Evolutionary conservation across 2,113 vertebrate species (phyloP).

Genomic region (Paraplagusia blochii): DNA sequence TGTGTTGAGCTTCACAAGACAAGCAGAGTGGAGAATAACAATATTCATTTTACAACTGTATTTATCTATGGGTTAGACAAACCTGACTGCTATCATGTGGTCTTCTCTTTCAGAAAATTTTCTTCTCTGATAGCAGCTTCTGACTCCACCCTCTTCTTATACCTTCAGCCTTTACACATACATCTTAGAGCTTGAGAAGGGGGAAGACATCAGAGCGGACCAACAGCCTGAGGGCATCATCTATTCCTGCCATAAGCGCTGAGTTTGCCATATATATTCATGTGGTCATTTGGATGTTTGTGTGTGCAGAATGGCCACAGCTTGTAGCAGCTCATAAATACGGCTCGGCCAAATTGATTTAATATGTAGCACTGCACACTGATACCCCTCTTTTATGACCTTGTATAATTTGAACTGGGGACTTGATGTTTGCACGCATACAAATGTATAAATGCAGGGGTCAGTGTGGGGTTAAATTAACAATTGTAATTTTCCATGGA

Average conservation of each 20-base stretch:
- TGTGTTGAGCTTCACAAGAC: constrained; percentile 9
- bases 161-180: constrained; percentile 13
- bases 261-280: constrained; percentile 65
- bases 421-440: constrained; percentile 13
- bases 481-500: constrained; percentile 5
- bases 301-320: constrained; percentile 50
- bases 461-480: constrained; percentile 17
- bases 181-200: constrained; percentile 36
- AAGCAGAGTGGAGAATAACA: constrained; percentile 4
- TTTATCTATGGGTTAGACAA: constrained; percentile 24
- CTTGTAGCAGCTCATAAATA: constrained; percentile 50
- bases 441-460: background rate
- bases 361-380: constrained; percentile 21
- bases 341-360: constrained; percentile 40
- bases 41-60: constrained; percentile 13
- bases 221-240: constrained; percentile 44
- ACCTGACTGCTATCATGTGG: constrained; percentile 33
- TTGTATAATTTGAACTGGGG: constrained; percentile 31
- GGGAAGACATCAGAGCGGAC: constrained; percentile 39
- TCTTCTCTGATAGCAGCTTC: background rate
- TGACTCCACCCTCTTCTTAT: background rate
- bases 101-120: constrained; percentile 44
- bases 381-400: constrained; percentile 11
- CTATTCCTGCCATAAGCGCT: constrained; percentile 56
- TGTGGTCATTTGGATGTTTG: constrained; percentile 63